Percentiles rank a stretch among this genome's conserved stretches.
phyloP scores from a whole-genome alignment of 1,140 invertebrate genomes.

The Heliconius hewitsoni region DNA sequence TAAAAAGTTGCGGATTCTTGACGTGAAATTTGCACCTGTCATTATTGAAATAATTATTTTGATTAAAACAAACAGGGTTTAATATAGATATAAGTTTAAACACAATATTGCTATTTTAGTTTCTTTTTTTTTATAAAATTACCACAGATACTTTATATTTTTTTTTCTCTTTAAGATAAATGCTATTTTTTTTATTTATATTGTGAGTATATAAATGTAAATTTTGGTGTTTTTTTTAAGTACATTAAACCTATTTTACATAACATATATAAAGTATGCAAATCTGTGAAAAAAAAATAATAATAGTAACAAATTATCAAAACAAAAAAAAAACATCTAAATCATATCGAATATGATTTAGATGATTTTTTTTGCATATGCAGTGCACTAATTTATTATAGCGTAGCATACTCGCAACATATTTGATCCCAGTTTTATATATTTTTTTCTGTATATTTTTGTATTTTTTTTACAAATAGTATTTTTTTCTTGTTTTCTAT shows the following conservation, averaged over 20 bases:
- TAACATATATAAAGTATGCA: no score
- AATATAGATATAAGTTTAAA: slow-evolving; percentile 13
- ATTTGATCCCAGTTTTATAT: not conserved
- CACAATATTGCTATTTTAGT: not conserved
- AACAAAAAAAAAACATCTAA: no score
- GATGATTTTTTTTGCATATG: no score
- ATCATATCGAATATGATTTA: no score
- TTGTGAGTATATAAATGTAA: not conserved
- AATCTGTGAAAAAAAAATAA: no score
- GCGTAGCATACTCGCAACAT: no score
- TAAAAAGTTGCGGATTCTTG: not conserved
- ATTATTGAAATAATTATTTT: slow-evolving; percentile 15
- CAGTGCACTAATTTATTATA: not conserved
- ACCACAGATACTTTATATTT: not conserved
- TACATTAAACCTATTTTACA: no score
- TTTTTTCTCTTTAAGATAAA: no score
- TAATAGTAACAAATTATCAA: no score
- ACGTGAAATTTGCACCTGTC: slow-evolving; percentile 20
- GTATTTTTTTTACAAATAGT: slow-evolving; percentile 2
- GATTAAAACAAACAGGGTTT: slow-evolving; percentile 25
- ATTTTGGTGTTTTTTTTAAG: no score
- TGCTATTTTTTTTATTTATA: not conserved
- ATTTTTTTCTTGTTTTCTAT: not conserved
- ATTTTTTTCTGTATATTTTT: not conserved
- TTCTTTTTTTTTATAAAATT: not conserved